These are phyloP conservation scores for Zosterops hypoxanthus DNA, from an alignment of 2,113 vertebrate genomes.

Conservation along the genomic window DNA sequence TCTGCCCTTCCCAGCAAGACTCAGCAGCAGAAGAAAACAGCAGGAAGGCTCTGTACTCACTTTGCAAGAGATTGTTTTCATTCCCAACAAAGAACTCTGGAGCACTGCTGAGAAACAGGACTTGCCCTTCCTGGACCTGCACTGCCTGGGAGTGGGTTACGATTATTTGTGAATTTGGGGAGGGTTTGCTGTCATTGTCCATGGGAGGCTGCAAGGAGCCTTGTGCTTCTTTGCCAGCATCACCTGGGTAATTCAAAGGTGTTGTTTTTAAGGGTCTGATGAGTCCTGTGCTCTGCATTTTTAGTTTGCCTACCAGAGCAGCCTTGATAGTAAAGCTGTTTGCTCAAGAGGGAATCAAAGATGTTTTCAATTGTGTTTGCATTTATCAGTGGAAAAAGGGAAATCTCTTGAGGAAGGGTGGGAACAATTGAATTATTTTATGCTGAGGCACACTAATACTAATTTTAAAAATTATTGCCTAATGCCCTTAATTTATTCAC, in stretches of 20 bases:
- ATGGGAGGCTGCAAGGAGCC: not conserved
- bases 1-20: not conserved
- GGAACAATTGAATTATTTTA: constrained; percentile 31
- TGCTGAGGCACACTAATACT: constrained; percentile 22
- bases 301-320: not conserved
- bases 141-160: fast-evolving
- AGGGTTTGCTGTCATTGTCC: not conserved
- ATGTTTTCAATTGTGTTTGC: not conserved
- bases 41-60: not conserved
- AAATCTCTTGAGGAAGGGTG: not conserved
- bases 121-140: not conserved
- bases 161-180: not conserved
- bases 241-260: not conserved
- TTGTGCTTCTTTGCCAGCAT: not conserved
- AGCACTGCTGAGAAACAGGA: not conserved
- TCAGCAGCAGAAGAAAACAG: not conserved
- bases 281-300: not conserved
- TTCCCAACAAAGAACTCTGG: not conserved
- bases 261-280: not conserved
- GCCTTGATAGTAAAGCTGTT: not conserved
- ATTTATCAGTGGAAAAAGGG: not conserved
- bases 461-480: not conserved
- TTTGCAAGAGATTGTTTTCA: not conserved
- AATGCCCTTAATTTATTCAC: constrained; percentile 19
- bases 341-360: not conserved